These are phyloP conservation scores for Drosophila dunni DNA, from an alignment of 1,140 invertebrate genomes.

Conservation along the genomic window DNA sequence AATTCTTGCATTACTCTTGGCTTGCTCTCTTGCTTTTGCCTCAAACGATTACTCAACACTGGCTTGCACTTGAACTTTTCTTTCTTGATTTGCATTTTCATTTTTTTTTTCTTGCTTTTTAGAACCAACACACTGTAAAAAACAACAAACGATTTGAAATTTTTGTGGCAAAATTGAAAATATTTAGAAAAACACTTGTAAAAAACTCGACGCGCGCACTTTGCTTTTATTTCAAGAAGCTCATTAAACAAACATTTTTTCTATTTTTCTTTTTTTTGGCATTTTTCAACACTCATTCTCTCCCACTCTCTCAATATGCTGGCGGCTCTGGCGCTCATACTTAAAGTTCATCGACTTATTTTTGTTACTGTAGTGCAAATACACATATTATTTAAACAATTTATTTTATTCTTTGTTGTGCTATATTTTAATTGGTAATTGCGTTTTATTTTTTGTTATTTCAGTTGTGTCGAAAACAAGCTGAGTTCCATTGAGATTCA, in stretches of 20 bases:
- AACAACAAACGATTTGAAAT: conserved; percentile 59
- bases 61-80: conserved; percentile 57
- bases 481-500: background rate
- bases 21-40: conserved; percentile 19
- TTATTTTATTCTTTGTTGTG: background rate
- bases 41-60: conserved; percentile 43
- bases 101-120: conserved; percentile 34
- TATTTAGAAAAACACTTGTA: conserved; percentile 79
- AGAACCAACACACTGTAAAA: conserved; percentile 57
- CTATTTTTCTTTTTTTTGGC: background rate
- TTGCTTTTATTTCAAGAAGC: conserved; percentile 34
- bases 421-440: conserved; percentile 6
- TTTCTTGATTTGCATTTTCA: conserved; percentile 42
- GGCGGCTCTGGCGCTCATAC: background rate
- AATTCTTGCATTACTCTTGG: conserved; percentile 29
- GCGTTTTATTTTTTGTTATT: conserved; percentile 8
- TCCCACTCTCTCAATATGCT: conserved; percentile 10
- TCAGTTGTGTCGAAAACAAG: conserved; percentile 6
- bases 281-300: conserved; percentile 43
- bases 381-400: background rate
- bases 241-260: conserved; percentile 34
- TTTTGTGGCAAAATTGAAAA: conserved; percentile 69
- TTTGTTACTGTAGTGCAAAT: conserved; percentile 20
- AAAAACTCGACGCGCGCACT: conserved; percentile 78
- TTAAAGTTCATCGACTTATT: conserved; percentile 34